Conservation (phyloP, 37 sponge, comb jelly and placozoan genomes). For the Haliclona indistincta region DNA sequence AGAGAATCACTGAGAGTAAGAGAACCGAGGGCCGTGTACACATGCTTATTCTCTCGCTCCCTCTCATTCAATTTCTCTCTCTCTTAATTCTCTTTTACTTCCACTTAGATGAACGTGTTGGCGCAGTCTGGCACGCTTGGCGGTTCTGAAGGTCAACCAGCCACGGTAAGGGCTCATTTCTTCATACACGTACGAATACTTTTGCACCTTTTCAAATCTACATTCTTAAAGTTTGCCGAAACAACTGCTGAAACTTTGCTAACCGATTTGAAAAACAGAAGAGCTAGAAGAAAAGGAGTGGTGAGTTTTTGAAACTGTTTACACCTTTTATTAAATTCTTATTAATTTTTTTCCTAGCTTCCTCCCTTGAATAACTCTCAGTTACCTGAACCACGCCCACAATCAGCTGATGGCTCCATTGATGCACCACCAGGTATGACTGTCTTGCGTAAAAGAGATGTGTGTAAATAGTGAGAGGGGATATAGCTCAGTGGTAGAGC, state of each 20-base stretch:
- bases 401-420: no score
- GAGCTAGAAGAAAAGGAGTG: constrained; percentile 13
- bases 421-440: no score
- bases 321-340: not conserved
- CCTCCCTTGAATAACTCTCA: not conserved
- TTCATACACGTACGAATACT: no score
- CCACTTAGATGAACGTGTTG: not conserved
- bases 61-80: not conserved
- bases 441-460: not conserved
- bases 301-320: not conserved
- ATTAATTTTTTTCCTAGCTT: not conserved
- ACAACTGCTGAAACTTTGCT: constrained; percentile 15
- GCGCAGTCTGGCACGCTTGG: not conserved
- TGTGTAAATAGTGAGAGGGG: not conserved
- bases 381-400: no score
- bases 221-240: no score
- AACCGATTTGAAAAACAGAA: constrained; percentile 17
- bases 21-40: no score
- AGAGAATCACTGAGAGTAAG: constrained; percentile 31
- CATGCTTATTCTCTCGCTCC: no score
- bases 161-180: no score
- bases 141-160: not conserved
- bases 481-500: no score
- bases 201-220: no score
- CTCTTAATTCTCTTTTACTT: not conserved